Conservation (phyloP, 2,797 vertebrate genomes). For the Malacoctenus gilli region DNA sequence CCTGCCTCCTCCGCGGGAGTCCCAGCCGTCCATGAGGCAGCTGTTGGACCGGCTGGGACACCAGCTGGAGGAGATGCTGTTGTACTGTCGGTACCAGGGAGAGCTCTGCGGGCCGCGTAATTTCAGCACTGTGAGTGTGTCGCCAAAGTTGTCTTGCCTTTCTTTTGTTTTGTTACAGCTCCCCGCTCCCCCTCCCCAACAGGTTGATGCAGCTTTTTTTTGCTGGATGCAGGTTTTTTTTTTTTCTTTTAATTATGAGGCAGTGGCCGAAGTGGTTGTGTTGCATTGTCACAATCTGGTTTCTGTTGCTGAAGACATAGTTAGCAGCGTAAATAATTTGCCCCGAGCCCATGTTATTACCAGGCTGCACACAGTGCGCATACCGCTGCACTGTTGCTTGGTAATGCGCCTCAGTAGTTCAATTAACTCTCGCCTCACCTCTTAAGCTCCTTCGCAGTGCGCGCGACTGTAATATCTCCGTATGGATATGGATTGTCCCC, state of each 20-base stretch:
- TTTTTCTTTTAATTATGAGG: constrained; percentile 4
- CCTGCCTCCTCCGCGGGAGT: constrained; percentile 82
- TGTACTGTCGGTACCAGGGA: constrained; percentile 85
- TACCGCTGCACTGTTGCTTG: constrained; percentile 33
- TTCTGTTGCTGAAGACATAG: constrained; percentile 11
- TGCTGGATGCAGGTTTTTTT: background rate
- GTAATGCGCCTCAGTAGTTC: constrained; percentile 26
- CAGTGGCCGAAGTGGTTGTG: constrained; percentile 10
- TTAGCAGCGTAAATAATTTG: constrained; percentile 30
- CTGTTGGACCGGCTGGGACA: constrained; percentile 85
- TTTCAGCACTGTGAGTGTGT: constrained; percentile 87
- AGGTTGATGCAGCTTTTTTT: constrained; percentile 38
- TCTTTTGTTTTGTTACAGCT: background rate
- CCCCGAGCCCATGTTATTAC: constrained; percentile 16
- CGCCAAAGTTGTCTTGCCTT: constrained; percentile 30
- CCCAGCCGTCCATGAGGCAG: constrained; percentile 81
- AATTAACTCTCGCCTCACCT: constrained; percentile 27
- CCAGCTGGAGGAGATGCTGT: constrained; percentile 87
- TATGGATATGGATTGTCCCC: too few relatives aligned
- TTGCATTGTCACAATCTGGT: constrained; percentile 8
- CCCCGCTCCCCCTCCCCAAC: constrained; percentile 26
- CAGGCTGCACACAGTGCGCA: constrained; percentile 16
- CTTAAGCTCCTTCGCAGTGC: constrained; percentile 6
- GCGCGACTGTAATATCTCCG: constrained; percentile 15
- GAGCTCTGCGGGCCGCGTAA: constrained; percentile 85